Evolutionary conservation across 1,140 invertebrate species (phyloP), one percentile per base, ranked within the genome.

Genomic region (Danaus plexippus): DNA sequence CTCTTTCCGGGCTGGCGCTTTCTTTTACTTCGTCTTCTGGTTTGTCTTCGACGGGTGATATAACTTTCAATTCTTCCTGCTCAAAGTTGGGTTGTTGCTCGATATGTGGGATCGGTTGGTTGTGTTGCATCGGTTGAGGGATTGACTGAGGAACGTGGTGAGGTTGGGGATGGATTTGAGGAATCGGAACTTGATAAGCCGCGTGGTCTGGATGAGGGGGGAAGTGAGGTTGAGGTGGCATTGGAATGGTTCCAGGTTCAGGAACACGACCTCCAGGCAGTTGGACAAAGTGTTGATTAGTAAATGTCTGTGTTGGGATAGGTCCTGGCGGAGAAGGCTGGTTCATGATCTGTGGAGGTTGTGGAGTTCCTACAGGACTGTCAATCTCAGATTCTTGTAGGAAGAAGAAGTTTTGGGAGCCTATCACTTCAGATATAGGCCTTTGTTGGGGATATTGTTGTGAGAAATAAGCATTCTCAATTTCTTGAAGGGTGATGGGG

Each of bases 321-420:
- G 91, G 89, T 47, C 84, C 87, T 11, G 89, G 89, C 2, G 89
- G 88, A 9, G 89, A 79, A 9, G 87, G 75, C 67, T 88, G 88
- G 80, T 89, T 89, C 64, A 77, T 61, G 22, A 83, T 73, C 6
- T 67, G 67, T 10, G 76, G 77, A 7, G 83, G 85, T 55, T 84
- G 85, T 10, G 82, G 80, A 11, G 85, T 85, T 13, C 88, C 85
- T 11, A 92, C 89, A 0, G 92, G 91, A 44, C 91, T 90, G 75
- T 94, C 93, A 50, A 94, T 88, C 80, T 94, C 92, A 44, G 92
- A 94, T 67, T 94, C 92, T 84, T 94, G 91, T 13, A 94, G 86
- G 69, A 94, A 94, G 75, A 90, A 92, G 77, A 93, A 93, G 69
- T 91, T 93, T 55, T 92, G 91, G 7, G 90, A 89, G 10, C 91